Evolutionary conservation across 2,888 invertebrate genomes (phyloP), one percentile per base, ranked within the genome.

Genomic region (Carcina quercana): DNA sequence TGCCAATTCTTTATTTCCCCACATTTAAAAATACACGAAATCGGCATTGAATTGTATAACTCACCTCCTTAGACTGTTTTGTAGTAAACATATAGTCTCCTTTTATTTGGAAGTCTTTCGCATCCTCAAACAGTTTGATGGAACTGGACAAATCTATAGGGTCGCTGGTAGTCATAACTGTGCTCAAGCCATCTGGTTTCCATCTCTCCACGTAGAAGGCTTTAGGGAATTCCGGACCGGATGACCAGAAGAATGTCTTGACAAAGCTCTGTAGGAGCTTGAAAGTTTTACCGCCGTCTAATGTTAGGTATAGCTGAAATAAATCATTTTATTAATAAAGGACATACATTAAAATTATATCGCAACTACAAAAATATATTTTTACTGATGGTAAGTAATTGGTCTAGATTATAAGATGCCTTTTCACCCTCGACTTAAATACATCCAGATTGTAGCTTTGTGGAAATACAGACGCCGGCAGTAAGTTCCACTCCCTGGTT

Each of bases 11-110:
- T n/a, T n/a, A n/a, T n/a, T n/a, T n/a, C n/a, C n/a, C n/a, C n/a
- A n/a, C n/a, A n/a, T n/a, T n/a, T n/a, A n/a, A n/a, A n/a, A n/a
- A n/a, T n/a, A n/a, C n/a, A n/a, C n/a, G n/a, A n/a, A n/a, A n/a
- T n/a, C n/a, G n/a, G n/a, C n/a, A n/a, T n/a, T n/a, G n/a, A n/a
- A n/a, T n/a, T n/a, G n/a, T n/a, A n/a, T n/a, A 13, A 68, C 86
- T 83, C 59, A 91, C 91, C 79, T 86, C 84, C 45, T 79, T 82
- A 25, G 73, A 71, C 59, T 88, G 88, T 57, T 88, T 90, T 0
- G 93, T 92, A 1, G 91, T 94, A 71, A 96, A 95, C 88, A 95
- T 89, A 65, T 91, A 96, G 51, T 94, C 92, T 10, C 91, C 93
- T 57, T 90, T 91, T 17, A 94, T 87, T 59, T 92, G 91, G 67